phyloP scores from a whole-genome alignment of 2,888 invertebrate genomes.

The Synergus japonicus region DNA sequence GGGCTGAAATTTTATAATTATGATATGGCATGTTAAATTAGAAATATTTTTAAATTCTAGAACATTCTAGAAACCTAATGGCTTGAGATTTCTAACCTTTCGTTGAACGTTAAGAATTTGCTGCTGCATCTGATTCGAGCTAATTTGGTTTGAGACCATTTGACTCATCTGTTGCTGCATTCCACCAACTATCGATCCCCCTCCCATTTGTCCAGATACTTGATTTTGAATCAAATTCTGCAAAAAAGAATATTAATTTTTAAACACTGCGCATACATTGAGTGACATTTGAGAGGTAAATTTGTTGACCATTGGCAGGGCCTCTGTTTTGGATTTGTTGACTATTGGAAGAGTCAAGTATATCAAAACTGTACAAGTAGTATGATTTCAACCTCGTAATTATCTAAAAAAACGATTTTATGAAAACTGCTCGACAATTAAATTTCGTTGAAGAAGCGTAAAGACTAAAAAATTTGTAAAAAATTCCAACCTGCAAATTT shows the following conservation, averaged over 20 bases:
- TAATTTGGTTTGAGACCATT: slow-evolving; percentile 73
- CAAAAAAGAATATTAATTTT: not conserved
- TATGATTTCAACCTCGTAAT: too few relatives aligned
- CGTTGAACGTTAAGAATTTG: slow-evolving; percentile 79
- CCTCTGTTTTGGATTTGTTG: too few relatives aligned
- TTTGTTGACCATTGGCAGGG: too few relatives aligned
- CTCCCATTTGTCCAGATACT: slow-evolving; percentile 65
- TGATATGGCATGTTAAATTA: not conserved
- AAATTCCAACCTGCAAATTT: slow-evolving; percentile 67
- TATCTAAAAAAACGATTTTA: too few relatives aligned
- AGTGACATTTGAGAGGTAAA: too few relatives aligned
- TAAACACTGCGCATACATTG: too few relatives aligned
- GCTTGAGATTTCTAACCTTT: slow-evolving; percentile 62
- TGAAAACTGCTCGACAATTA: too few relatives aligned
- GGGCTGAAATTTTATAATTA: slow-evolving; percentile 58
- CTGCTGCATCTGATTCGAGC: slow-evolving; percentile 70
- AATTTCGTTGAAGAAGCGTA: too few relatives aligned
- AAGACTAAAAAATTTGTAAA: not conserved
- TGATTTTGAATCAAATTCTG: slow-evolving; percentile 74
- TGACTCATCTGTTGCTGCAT: slow-evolving; percentile 75
- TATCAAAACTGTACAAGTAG: too few relatives aligned
- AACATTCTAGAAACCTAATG: not conserved
- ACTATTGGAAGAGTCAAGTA: too few relatives aligned
- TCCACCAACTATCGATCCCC: slow-evolving; percentile 33
- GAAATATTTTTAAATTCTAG: too few relatives aligned